phyloP scores from a whole-genome alignment of 64 coral and sea anemone genomes.

The Acropora tenuis region DNA sequence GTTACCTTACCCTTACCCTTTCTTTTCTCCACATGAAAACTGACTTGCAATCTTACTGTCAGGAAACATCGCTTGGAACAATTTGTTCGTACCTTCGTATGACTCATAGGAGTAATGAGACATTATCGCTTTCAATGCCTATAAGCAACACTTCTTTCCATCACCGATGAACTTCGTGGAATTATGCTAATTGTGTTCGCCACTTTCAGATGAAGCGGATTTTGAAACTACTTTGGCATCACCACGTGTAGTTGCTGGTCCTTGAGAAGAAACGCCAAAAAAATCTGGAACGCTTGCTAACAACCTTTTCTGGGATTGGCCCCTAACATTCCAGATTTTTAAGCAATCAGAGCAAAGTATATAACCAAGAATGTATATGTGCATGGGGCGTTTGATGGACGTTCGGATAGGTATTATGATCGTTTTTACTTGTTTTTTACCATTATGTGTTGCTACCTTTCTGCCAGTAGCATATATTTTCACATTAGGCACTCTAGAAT shows the following conservation, averaged over 20 bases:
- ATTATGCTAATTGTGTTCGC: constrained; percentile 7
- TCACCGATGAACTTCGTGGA: constrained; percentile 33
- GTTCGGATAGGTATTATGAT: constrained; percentile 35
- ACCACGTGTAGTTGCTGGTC: too few relatives aligned
- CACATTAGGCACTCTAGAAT: constrained; percentile 60
- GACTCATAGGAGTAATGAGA: constrained; percentile 79
- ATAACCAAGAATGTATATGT: constrained; percentile 42
- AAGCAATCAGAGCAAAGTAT: constrained; percentile 57
- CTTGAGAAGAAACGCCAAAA: too few relatives aligned
- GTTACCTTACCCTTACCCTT: too few relatives aligned
- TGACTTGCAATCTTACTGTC: constrained; percentile 57
- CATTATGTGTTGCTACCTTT: constrained; percentile 51
- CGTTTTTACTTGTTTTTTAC: constrained; percentile 39
- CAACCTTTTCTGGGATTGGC: too few relatives aligned
- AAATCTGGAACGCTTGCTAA: not conserved
- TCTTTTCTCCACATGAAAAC: constrained; percentile 55
- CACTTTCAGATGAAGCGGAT: not conserved
- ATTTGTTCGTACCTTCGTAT: constrained; percentile 58
- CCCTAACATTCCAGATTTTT: constrained; percentile 42
- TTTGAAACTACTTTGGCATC: too few relatives aligned
- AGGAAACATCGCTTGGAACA: constrained; percentile 75
- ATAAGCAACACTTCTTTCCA: not conserved
- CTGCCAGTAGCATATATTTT: too few relatives aligned
- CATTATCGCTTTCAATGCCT: constrained; percentile 20
- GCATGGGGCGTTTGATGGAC: constrained; percentile 41